Conservation (phyloP, 2,113 vertebrate genomes). For the Camelus dromedarius region DNA sequence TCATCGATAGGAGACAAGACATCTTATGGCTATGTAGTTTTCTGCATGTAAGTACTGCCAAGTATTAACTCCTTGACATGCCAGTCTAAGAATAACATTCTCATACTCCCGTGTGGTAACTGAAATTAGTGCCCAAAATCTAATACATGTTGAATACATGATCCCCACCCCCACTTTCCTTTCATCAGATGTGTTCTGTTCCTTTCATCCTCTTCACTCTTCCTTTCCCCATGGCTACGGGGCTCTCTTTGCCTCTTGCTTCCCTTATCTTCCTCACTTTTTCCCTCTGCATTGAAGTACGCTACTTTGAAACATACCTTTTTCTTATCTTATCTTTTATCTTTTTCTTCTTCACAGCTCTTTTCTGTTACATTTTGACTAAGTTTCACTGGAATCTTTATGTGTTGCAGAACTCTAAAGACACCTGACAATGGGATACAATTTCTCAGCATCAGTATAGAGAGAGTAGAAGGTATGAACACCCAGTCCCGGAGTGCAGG, state of each 20-base stretch:
- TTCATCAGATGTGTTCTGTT: neutral
- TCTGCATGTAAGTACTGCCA: neutral
- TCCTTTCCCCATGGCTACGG: neutral
- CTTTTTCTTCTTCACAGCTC: slow-evolving; percentile 57
- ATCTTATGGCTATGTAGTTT: neutral
- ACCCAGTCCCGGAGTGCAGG: no score
- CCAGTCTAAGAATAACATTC: neutral
- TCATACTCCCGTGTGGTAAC: neutral
- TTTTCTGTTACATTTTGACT: slow-evolving; percentile 64
- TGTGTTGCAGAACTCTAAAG: slow-evolving; percentile 45
- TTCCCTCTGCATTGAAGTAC: slow-evolving; percentile 57
- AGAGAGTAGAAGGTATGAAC: neutral
- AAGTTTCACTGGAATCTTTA: slow-evolving; percentile 53
- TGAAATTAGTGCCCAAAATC: slow-evolving; percentile 21
- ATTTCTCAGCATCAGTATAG: neutral
- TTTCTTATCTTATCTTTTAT: slow-evolving; percentile 73
- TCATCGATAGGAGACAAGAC: neutral
- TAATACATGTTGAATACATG: neutral
- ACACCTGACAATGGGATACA: neutral
- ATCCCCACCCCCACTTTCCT: neutral
- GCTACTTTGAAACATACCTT: slow-evolving; percentile 71
- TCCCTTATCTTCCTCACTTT: slow-evolving; percentile 53
- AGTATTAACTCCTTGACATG: neutral
- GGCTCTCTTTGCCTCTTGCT: slow-evolving; percentile 28
- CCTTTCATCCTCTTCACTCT: slow-evolving; percentile 13